Percentiles rank a stretch among this genome's conserved stretches.
Conservation (phyloP, 1,140 invertebrate species). For the Chelonus insularis region DNA sequence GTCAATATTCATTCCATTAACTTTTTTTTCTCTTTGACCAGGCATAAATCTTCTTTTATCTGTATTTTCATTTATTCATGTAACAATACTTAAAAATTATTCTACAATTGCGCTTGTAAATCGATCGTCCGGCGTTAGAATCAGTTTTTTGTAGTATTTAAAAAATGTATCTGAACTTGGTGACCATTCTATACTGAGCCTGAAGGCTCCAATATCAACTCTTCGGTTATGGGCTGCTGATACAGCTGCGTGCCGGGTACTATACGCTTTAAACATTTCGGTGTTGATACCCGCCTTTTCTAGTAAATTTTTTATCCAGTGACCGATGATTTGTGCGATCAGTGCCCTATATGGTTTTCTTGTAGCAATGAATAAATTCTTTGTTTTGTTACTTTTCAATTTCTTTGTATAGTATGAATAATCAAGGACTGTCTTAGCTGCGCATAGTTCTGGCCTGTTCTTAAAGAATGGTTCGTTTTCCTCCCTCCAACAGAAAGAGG, state of each 20-base stretch:
- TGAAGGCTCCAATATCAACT: slow-evolving; percentile 10
- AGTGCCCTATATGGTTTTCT: slow-evolving; percentile 25
- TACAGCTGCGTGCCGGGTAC: slow-evolving; percentile 18
- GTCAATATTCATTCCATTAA: background rate
- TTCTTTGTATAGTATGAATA: slow-evolving; percentile 26
- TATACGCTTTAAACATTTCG: slow-evolving; percentile 16
- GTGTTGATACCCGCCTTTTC: slow-evolving; percentile 17
- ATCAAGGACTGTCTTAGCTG: slow-evolving; percentile 17
- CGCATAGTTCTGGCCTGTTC: slow-evolving; percentile 25
- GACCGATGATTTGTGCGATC: slow-evolving; percentile 26
- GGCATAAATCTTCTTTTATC: background rate
- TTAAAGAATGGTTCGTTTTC: slow-evolving; percentile 28
- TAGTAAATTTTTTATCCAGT: slow-evolving; percentile 15
- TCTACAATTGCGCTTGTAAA: background rate
- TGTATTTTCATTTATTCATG: background rate
- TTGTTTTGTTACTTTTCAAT: slow-evolving; percentile 15
- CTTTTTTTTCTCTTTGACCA: background rate
- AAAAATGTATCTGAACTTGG: background rate
- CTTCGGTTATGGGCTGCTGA: slow-evolving; percentile 10
- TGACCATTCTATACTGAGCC: slow-evolving; percentile 9
- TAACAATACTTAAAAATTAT: background rate
- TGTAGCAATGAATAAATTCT: slow-evolving; percentile 22
- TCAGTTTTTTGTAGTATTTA: slow-evolving; percentile 17
- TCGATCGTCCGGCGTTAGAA: background rate
- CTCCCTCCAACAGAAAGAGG: too few species aligned